Evolutionary conservation across 2,888 invertebrate species (phyloP), one percentile per base, ranked within the genome.

Genomic region (Pammene fasciana): DNA sequence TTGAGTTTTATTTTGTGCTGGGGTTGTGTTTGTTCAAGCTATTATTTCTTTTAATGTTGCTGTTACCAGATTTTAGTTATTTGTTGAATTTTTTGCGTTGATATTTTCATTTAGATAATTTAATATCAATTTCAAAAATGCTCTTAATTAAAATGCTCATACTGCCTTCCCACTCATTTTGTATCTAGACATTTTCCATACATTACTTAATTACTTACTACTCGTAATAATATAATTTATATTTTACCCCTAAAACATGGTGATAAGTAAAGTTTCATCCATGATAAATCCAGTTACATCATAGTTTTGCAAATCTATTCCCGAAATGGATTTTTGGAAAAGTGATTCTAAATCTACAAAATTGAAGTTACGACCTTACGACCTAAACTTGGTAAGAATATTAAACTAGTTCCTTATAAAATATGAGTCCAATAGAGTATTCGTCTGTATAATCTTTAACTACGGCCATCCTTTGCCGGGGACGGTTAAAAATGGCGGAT

Each of bases 401-500:
- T 62, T 62, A 38, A 62, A 62, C 14, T n/a, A 26, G 64, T 45
- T 55, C 41, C 34, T 46, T 52, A 43, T 34, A 55, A 65, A 65
- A 65, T 54, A 62, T 65, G 43, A 65, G 54, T 55, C 45, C 45
- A 45, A 65, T 65, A 52, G 52, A 55, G 64, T 55, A 65, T 55
- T 65, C 64, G 52, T 50, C 64, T 36, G 43, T 65, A 65, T 65
- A 65, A 62, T 62, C 36, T 60, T 38, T 50, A 68, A 57, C 34
- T 16, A 54, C 54, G 16, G 48, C 65, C 60, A 70, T 70, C 52
- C 57, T 70, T 70, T 55, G 26, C 59, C 52, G 11, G 34, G 68
- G 68, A 70, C 70, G 60, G 45, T 48, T 70, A 70, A 70, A 70
- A 65, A 70, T 70, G 65, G 65, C 46, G 46, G 65, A 16, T 48